Percentiles rank a stretch among this genome's conserved stretches.
Evolutionary conservation across 2,113 vertebrate species (phyloP).

Genomic region (Noctilio leporinus): DNA sequence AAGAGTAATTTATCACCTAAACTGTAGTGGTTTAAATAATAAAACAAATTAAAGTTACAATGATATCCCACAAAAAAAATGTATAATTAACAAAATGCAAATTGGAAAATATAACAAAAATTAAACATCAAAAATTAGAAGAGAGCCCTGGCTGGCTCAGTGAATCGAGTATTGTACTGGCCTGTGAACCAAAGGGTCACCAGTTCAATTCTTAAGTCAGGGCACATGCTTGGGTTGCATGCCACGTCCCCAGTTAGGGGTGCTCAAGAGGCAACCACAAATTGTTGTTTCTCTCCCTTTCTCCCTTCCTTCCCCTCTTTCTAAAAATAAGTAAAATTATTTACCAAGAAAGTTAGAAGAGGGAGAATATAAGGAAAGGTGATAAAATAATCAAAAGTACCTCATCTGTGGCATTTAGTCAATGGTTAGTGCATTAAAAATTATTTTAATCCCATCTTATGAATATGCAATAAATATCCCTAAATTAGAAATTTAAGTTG

Average conservation of each 20-base stretch:
- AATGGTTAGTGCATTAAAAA: neutral
- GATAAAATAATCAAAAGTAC: neutral
- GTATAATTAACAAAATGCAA: neutral
- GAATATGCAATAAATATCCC: neutral
- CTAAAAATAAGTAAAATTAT: too few species aligned
- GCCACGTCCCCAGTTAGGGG: too few species aligned
- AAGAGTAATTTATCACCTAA: neutral
- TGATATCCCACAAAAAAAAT: neutral
- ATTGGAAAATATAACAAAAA: neutral
- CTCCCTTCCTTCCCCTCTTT: too few species aligned
- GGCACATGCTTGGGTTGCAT: too few species aligned
- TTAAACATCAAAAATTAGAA: neutral
- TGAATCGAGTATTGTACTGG: too few species aligned
- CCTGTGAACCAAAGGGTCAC: too few species aligned
- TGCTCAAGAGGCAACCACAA: too few species aligned
- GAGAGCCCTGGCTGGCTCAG: too few species aligned
- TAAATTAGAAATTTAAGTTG: neutral
- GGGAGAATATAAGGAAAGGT: neutral
- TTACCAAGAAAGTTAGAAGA: neutral
- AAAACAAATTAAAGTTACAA: neutral
- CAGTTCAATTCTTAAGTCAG: too few species aligned
- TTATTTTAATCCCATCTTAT: neutral
- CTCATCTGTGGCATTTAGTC: neutral
- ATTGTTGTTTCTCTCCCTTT: too few species aligned
- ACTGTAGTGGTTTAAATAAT: neutral